Conservation (phyloP, 2,888 invertebrate species). For the Eupeodes latifasciatus region DNA sequence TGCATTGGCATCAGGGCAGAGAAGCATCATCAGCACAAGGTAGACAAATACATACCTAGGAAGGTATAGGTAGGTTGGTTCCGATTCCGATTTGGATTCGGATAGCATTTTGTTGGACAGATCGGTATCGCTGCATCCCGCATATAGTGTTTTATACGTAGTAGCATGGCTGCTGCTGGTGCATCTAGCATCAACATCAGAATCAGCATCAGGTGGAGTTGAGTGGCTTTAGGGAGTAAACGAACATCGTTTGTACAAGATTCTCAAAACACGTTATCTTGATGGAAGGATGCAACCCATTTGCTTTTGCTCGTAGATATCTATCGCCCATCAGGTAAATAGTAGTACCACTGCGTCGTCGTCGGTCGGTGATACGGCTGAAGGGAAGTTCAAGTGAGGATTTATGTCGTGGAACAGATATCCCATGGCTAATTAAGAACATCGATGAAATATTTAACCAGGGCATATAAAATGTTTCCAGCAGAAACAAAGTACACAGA, state of each 20-base stretch:
- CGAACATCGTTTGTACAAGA: conserved; percentile 52
- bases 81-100: conserved; percentile 31
- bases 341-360: no score
- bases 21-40: neutral
- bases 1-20: neutral
- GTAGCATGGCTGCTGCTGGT: neutral
- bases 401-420: conserved; percentile 44
- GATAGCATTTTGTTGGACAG: conserved; percentile 51
- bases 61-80: conserved; percentile 43
- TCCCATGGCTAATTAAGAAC: conserved; percentile 68
- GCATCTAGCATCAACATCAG: neutral
- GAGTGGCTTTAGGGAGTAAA: conserved; percentile 36
- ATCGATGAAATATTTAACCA: conserved; percentile 64
- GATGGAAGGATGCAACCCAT: conserved; percentile 44
- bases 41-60: neutral
- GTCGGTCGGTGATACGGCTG: neutral
- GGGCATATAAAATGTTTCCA: no score
- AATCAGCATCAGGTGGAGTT: conserved; percentile 56
- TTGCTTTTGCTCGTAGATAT: no score
- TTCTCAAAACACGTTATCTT: conserved; percentile 67
- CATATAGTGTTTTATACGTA: neutral
- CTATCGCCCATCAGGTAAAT: no score
- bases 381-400: conserved; percentile 12
- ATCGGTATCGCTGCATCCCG: conserved; percentile 57
- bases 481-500: no score